Base-by-base conservation (phyloP, 2,797 vertebrate species). In the Scomberomorus guttatus region DNA sequence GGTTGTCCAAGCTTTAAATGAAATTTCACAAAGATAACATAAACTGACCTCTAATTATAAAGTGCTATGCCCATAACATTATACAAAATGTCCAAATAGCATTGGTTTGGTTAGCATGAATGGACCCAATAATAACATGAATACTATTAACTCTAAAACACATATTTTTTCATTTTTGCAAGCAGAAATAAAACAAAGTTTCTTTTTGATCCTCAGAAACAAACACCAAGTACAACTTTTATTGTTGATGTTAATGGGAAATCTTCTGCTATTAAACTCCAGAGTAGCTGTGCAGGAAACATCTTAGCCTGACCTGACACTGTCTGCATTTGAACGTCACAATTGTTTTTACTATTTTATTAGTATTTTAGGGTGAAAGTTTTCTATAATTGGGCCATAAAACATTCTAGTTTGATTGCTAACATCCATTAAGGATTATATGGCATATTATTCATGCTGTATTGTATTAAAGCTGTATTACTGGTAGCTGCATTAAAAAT, bases 1-100 rank as follows among this genome's bases (percentile, higher is more conserved):
- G 93, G 86, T 98, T 98, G 95, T 99, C 98, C 95, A 99, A 94
- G 91, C 98, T 37, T 37, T 11, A 37, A 11, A 0, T 37, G 1
- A 11, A 37, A 37, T 37, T 37, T 37, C 2, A 37, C 11, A 37
- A 37, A 37, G 37, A 37, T 37, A 37, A 37, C 11, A 37, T 10
- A 37, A 37, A 11, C 0, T 0, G 10, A 11, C 37, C 37, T 37
- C 37, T 3, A 37, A 37, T 37, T 37, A 37, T 37, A 11, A 37
- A 37, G 37, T 37, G 37, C 37, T 11, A 37, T 37, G 37, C 11
- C 37, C 37, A 37, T 37, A 37, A 37, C 10, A 11, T 10, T 37
- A 37, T 37, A 37, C 7, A 11, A 37, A 34, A 24, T 15, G 1
- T 25, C 32, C 29, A 65, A 52, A 42, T 27, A 8, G 3, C 5